These are phyloP conservation scores for Heliconius erato DNA, from an alignment of 2,888 invertebrate species.

Conservation along the genomic window DNA sequence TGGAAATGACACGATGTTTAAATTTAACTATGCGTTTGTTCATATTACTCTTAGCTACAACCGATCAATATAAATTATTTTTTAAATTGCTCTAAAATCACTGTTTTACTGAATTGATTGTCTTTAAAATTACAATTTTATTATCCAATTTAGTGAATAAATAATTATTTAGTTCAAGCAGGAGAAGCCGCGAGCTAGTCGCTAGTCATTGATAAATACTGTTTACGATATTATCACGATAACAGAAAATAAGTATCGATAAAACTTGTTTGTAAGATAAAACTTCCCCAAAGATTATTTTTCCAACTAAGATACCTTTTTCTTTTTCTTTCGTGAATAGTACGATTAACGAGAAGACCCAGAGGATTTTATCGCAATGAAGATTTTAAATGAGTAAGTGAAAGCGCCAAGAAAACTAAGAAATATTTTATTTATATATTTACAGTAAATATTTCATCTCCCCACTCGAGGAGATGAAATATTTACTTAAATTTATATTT, in stretches of 20 bases:
- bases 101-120: too few species aligned
- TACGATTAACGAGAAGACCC: constrained; percentile 6
- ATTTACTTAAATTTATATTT: too few species aligned
- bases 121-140: too few species aligned
- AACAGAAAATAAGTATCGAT: constrained; percentile 8
- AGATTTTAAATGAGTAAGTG: constrained; percentile 16
- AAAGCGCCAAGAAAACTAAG: neutral
- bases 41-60: too few species aligned
- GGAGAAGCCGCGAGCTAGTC: too few species aligned
- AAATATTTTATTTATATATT: neutral
- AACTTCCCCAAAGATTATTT: constrained; percentile 7
- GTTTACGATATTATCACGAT: neutral
- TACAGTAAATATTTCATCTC: too few species aligned
- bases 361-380: constrained; percentile 11
- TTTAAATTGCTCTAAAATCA: too few species aligned
- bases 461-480: too few species aligned
- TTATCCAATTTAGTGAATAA: too few species aligned
- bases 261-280: neutral
- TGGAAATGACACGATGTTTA: neutral
- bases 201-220: neutral
- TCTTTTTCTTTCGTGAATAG: constrained; percentile 8
- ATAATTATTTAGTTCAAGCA: too few species aligned
- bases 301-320: neutral
- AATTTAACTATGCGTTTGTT: too few species aligned
- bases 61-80: too few species aligned